Percentiles rank a stretch among this genome's conserved stretches.
phyloP scores from a whole-genome alignment of 2,888 invertebrate genomes.

The Crocallis elinguaria region DNA sequence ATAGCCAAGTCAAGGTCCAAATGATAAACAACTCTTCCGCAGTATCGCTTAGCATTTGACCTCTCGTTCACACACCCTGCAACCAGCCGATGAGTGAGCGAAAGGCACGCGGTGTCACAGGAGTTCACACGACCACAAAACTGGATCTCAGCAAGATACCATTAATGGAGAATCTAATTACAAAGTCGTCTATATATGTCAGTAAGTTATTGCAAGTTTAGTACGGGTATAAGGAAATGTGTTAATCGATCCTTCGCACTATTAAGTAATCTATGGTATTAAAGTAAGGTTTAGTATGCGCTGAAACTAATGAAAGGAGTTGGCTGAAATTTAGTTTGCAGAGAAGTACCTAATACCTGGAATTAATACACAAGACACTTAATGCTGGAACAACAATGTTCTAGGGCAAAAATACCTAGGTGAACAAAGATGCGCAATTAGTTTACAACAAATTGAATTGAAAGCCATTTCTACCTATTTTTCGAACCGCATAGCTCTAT shows the following conservation, averaged over 20 bases:
- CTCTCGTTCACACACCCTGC: conserved; percentile 41
- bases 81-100: conserved; percentile 34
- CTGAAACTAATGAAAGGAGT: no score
- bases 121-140: conserved; percentile 46
- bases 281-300: no score
- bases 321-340: no score
- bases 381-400: no score
- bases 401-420: no score
- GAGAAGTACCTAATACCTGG: no score
- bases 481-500: no score
- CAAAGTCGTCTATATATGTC: conserved; percentile 46
- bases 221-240: conserved; percentile 53
- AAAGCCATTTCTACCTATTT: no score
- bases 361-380: no score
- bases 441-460: no score
- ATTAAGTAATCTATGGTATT: conserved; percentile 24
- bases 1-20: conserved; percentile 53
- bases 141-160: conserved; percentile 50
- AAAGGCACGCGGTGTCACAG: conserved; percentile 41
- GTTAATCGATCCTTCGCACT: conserved; percentile 34
- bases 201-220: conserved; percentile 43
- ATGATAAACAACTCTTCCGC: conserved; percentile 55
- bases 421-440: no score
- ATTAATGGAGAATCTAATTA: conserved; percentile 61
- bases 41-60: conserved; percentile 39